A percentile compares a stretch with the other conserved stretches of the same genome.
phyloP scores from a whole-genome alignment of 37 sponge, comb jelly and placozoan genomes.

The Beroe forskalii region DNA sequence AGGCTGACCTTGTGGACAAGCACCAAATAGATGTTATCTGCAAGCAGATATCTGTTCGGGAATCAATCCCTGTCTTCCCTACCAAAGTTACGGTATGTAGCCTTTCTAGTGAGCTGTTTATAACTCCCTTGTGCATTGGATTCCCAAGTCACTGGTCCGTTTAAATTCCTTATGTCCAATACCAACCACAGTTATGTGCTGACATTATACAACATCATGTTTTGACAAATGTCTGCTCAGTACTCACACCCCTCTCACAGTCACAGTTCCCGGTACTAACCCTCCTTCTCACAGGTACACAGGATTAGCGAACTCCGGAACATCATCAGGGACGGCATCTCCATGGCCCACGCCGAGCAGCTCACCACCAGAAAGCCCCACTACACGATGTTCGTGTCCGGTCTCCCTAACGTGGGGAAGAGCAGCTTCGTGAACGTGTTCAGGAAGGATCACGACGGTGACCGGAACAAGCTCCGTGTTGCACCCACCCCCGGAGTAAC shows the following conservation, averaged over 20 bases:
- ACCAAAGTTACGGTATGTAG: not conserved
- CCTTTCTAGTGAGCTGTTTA: no score
- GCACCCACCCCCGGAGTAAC: slow-evolving; percentile 48
- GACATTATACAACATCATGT: no score
- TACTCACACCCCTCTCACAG: no score
- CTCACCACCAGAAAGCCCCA: not conserved
- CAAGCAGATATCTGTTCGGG: not conserved
- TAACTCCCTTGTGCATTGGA: not conserved
- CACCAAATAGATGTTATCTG: not conserved
- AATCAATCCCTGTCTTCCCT: slow-evolving; percentile 15
- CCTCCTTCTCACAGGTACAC: no score
- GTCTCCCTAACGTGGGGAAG: slow-evolving; percentile 40
- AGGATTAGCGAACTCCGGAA: no score
- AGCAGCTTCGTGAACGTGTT: slow-evolving; percentile 44
- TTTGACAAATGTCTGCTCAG: no score
- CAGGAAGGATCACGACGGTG: not conserved
- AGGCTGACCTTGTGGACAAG: slow-evolving; percentile 23
- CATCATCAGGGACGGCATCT: slow-evolving; percentile 21
- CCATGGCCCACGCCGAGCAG: slow-evolving; percentile 48
- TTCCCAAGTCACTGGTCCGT: not conserved
- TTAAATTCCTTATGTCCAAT: no score
- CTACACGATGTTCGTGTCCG: slow-evolving; percentile 42
- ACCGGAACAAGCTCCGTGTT: slow-evolving; percentile 7
- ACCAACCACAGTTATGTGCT: no score
- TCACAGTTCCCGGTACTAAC: no score